These are phyloP conservation scores for Psephotus haematonotus DNA, from an alignment of 2,113 vertebrate genomes.

Conservation along the genomic window DNA sequence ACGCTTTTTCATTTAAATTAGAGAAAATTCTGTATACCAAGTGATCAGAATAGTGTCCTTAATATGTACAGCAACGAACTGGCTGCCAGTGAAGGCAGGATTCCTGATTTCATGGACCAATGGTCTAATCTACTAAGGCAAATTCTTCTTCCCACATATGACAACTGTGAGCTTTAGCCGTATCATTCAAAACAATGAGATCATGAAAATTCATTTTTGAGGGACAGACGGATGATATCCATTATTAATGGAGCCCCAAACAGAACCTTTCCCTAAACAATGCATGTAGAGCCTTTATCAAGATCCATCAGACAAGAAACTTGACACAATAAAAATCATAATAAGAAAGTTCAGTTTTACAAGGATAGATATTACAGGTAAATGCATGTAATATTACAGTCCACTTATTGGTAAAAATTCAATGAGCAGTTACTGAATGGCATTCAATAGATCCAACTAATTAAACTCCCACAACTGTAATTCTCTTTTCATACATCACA, in stretches of 20 bases:
- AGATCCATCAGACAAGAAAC: constrained; percentile 29
- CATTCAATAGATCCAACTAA: background rate
- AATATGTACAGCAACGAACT: constrained; percentile 19
- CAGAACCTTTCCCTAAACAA: constrained; percentile 46
- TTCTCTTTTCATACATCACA: background rate
- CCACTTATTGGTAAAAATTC: background rate
- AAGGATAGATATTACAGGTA: constrained; percentile 5
- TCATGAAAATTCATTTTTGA: constrained; percentile 72
- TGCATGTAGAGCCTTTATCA: constrained; percentile 42
- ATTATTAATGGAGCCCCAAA: constrained; percentile 70
- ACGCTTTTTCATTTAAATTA: constrained; percentile 61
- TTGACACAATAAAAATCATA: constrained; percentile 11
- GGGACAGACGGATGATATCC: constrained; percentile 71
- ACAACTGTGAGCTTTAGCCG: constrained; percentile 54
- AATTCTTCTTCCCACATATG: constrained; percentile 59
- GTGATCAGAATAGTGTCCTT: constrained; percentile 16
- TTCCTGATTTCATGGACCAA: constrained; percentile 62
- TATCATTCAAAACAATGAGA: constrained; percentile 59
- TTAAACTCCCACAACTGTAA: background rate
- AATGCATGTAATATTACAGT: constrained; percentile 2
- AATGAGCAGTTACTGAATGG: background rate
- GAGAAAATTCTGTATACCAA: constrained; percentile 19
- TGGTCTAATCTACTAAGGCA: constrained; percentile 54
- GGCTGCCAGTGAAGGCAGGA: background rate
- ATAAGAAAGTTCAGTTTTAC: constrained; percentile 9